A percentile compares a stretch with the other conserved stretches of the same genome.
phyloP scores from a whole-genome alignment of 2,888 invertebrate species.

The Serripes groenlandicus region DNA sequence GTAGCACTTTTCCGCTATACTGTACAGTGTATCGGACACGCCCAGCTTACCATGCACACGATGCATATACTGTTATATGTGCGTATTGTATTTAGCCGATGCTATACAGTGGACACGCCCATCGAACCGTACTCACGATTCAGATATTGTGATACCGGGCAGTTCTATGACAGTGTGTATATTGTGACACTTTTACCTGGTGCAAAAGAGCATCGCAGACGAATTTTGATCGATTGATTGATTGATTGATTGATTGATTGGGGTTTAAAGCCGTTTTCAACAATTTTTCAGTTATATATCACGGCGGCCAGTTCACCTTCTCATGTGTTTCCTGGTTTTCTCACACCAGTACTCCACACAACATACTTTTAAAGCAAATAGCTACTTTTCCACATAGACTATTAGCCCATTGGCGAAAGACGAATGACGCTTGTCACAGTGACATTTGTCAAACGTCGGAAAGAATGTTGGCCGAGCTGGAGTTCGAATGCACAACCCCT shows the following conservation, averaged over 20 bases:
- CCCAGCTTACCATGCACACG: neutral
- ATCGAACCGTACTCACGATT: slow-evolving; percentile 74
- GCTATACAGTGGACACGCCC: too few species aligned
- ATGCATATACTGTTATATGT: neutral
- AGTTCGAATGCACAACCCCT: too few species aligned
- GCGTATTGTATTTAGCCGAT: too few species aligned
- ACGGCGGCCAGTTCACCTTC: neutral
- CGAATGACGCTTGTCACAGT: too few species aligned
- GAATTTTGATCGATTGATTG: too few species aligned
- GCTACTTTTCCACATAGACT: neutral
- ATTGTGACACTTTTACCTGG: too few species aligned
- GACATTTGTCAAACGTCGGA: too few species aligned
- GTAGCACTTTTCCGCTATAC: too few species aligned
- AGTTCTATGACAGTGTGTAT: too few species aligned
- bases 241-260: neutral
- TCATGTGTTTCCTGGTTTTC: neutral
- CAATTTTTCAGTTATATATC: neutral
- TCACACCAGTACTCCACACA: neutral
- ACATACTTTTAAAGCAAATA: too few species aligned
- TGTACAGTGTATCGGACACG: neutral
- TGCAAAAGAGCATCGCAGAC: too few species aligned
- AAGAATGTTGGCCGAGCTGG: too few species aligned
- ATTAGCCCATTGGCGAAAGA: neutral
- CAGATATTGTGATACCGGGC: slow-evolving; percentile 66
- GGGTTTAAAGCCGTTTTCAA: neutral